Conservation (phyloP, 2,888 invertebrate genomes). For the Halocaridina rubra region DNA sequence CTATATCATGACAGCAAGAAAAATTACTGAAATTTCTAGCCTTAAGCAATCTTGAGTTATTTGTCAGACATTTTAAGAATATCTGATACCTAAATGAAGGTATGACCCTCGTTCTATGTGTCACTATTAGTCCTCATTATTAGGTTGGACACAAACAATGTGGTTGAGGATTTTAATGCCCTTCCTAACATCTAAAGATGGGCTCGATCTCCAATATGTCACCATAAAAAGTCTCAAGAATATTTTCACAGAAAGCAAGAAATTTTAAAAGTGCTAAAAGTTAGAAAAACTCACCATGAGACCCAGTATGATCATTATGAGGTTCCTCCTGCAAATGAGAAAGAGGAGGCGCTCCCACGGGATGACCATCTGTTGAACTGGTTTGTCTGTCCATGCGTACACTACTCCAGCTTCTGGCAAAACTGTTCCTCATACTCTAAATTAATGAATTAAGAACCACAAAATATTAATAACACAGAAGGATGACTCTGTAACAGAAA, state of each 20-base stretch:
- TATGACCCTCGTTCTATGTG: no score
- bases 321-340: conserved; percentile 54
- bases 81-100: no score
- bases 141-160: no score
- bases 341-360: conserved; percentile 20
- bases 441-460: not conserved
- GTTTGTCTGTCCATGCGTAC: conserved; percentile 37
- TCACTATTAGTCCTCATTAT: no score
- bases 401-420: conserved; percentile 47
- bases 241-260: not conserved
- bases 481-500: no score
- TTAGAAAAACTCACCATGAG: conserved; percentile 26
- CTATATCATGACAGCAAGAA: no score
- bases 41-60: no score
- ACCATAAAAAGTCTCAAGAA: not conserved
- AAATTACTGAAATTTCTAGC: no score
- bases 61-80: no score
- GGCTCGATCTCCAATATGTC: no score
- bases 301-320: conserved; percentile 13
- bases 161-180: no score
- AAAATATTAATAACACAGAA: not conserved
- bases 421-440: conserved; percentile 38
- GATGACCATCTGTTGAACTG: not conserved
- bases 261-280: not conserved
- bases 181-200: no score